These are phyloP conservation scores for Calephelis perditalis DNA, from an alignment of 2,888 invertebrate species.

Conservation along the genomic window DNA sequence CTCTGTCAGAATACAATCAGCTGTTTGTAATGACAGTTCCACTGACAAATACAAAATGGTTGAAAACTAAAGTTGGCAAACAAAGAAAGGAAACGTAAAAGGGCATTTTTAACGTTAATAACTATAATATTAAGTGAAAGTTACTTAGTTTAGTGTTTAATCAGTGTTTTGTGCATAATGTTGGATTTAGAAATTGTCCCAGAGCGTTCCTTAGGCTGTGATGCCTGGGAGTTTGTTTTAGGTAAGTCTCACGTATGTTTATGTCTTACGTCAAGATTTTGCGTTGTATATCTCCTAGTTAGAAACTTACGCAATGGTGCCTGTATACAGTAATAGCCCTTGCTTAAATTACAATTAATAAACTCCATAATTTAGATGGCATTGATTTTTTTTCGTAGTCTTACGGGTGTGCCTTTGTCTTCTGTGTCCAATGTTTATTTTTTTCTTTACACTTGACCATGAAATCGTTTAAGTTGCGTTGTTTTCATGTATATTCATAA, in stretches of 20 bases:
- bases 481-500: conserved; percentile 48
- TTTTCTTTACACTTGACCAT: conserved; percentile 71
- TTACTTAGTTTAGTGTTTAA: conserved; percentile 86
- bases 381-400: conserved; percentile 67
- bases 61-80: conserved; percentile 78
- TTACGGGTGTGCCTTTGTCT: conserved; percentile 63
- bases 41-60: conserved; percentile 79
- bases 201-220: conserved; percentile 96
- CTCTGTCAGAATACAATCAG: conserved; percentile 75
- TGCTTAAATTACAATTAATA: conserved; percentile 3
- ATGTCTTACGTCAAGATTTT: conserved; percentile 73
- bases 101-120: conserved; percentile 59
- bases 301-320: conserved; percentile 63
- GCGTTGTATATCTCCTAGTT: conserved; percentile 68
- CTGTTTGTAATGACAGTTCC: conserved; percentile 79
- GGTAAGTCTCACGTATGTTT: conserved; percentile 82
- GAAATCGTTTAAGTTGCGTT: conserved; percentile 54
- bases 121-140: conserved; percentile 64
- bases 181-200: conserved; percentile 97
- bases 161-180: conserved; percentile 86
- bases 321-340: conserved; percentile 18
- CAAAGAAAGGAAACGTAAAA: conserved; percentile 76
- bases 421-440: conserved; percentile 51
- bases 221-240: conserved; percentile 98
- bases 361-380: conserved; percentile 27